Evolutionary conservation across 2,888 invertebrate species (phyloP), one percentile per base, ranked within the genome.

Genomic region (Ectemnius continuus): DNA sequence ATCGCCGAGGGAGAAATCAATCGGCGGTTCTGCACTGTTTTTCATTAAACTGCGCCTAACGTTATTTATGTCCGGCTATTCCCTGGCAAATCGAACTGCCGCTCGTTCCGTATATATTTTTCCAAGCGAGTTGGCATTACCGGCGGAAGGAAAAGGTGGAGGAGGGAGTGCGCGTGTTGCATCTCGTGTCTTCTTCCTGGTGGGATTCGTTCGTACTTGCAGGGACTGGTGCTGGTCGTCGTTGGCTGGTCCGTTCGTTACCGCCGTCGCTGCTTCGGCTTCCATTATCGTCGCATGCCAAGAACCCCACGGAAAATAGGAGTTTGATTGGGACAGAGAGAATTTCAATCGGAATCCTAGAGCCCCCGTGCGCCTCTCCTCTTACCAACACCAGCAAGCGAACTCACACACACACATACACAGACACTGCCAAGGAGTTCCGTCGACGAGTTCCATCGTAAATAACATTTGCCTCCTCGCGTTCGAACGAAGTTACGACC

Each of bases 241-340:
- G 16, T 48, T 64, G n/a, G 16, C 36, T 6, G 6, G 48, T 65
- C 64, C 57, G 48, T 11, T 59, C 16, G 67, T 58, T 23, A 60
- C 60, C 56, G 47, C 64, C 66, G 62, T 67, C 67, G 67, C 58
- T 68, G 74, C 69, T 69, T 65, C 60, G 69, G 67, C 69, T 77
- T 73, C 81, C 75, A 77, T 81, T 81, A 80, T 83, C 84, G 85
- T 81, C 73, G 81, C 81, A 77, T 79, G 81, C 83, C 85, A 78
- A 81, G 84, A 82, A 82, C 73, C 80, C 78, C 82, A 76, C 73
- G 84, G 85, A 86, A 88, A 88, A 89, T 88, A 87, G 88, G 85
- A 86, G 84, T 88, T 88, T 88, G 89, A 89, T 89, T 88, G 88
- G 88, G 84, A 86, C 84, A 84, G 85, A 87, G 86, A 83, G 87